These are phyloP conservation scores for Pithecia hirsuta DNA, from an alignment of 2,797 vertebrate genomes.

Conservation along the genomic window DNA sequence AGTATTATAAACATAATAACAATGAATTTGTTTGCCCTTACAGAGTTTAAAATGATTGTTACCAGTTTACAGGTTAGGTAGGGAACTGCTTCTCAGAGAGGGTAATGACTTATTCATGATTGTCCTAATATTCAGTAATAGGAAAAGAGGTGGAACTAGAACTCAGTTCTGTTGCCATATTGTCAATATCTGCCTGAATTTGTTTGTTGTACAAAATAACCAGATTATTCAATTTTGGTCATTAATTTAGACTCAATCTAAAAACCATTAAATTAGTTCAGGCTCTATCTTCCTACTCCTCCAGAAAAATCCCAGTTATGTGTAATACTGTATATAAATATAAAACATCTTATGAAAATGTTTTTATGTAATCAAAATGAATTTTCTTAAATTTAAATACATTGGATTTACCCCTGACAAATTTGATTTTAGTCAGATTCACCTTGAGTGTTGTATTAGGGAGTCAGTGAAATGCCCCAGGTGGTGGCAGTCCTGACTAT, in stretches of 20 bases:
- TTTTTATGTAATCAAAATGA: constrained; percentile 22
- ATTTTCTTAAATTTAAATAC: neutral
- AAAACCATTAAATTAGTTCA: constrained; percentile 10
- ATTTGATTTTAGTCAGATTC: constrained; percentile 34
- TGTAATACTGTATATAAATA: neutral
- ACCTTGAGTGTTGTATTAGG: neutral
- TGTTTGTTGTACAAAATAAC: neutral
- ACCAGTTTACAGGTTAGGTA: neutral
- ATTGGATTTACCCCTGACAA: neutral
- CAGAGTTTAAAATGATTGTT: constrained; percentile 34
- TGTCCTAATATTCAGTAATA: neutral
- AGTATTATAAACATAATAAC: neutral
- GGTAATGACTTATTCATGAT: neutral
- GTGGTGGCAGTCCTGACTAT: neutral
- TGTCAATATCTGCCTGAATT: constrained; percentile 17
- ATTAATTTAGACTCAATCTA: neutral
- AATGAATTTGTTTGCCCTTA: neutral
- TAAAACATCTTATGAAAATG: constrained; percentile 2
- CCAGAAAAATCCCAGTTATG: neutral
- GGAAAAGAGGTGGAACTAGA: neutral
- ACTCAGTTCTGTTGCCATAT: neutral
- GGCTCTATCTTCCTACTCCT: neutral
- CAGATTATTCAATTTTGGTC: constrained; percentile 5
- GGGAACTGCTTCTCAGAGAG: neutral
- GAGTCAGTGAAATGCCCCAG: neutral